Conservation (phyloP, 2,888 invertebrate species). For the Brenthis ino region DNA sequence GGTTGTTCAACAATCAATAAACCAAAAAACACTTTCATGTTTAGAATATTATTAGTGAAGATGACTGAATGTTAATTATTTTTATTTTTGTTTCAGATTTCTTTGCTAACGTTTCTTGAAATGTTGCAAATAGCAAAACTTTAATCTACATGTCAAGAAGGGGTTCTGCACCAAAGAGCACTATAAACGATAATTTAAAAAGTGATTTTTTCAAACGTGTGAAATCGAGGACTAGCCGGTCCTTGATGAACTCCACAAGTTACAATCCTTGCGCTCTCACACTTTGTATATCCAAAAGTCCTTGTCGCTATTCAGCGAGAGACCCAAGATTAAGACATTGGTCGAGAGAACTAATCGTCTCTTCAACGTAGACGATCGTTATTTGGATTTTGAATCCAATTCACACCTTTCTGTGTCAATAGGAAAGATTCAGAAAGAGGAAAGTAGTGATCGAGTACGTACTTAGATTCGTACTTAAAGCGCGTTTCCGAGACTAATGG, state of each 20-base stretch:
- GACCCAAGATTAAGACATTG: conserved; percentile 84
- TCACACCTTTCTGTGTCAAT: conserved; percentile 54
- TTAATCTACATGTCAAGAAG: conserved; percentile 76
- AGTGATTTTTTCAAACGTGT: conserved; percentile 73
- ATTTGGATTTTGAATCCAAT: conserved; percentile 63
- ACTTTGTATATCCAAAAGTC: conserved; percentile 74
- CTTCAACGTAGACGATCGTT: conserved; percentile 63
- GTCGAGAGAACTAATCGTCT: conserved; percentile 71
- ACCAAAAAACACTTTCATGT: no score
- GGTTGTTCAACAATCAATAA: no score
- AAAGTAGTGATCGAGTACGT: conserved; percentile 45
- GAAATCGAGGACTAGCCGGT: conserved; percentile 80
- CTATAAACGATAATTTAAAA: conserved; percentile 62
- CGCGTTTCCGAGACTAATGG: conserved; percentile 68
- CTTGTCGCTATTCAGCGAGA: conserved; percentile 79
- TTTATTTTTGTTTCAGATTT: conserved; percentile 70
- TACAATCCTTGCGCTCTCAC: conserved; percentile 77
- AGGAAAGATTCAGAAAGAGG: conserved; percentile 51
- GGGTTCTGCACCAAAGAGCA: conserved; percentile 57
- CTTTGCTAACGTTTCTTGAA: conserved; percentile 56
- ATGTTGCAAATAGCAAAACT: conserved; percentile 72
- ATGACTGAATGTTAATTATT: neutral
- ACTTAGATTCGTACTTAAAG: conserved; percentile 58
- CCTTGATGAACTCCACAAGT: conserved; percentile 80
- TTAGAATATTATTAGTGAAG: no score